Evolutionary conservation across 2,797 vertebrate genomes (phyloP), one percentile per base, ranked within the genome.

Genomic region (Mastacembelus armatus): DNA sequence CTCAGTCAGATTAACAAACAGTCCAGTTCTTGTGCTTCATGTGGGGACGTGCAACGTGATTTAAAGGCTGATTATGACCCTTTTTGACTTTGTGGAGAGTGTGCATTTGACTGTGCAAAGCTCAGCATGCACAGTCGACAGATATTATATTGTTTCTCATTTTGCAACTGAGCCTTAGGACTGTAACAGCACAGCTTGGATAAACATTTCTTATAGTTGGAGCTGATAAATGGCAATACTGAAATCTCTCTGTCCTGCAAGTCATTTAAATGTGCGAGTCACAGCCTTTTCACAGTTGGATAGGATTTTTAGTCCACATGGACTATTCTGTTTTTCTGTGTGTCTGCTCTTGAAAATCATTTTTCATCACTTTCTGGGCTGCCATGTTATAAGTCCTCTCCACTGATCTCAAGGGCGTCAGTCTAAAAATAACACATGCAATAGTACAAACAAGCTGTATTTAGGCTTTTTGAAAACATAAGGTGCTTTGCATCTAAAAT

Each of bases 51-150:
- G 11, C 52, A 3, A 48, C 52, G 21, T 59, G 66, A 80, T 77
- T 80, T 42, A 56, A 50, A 74, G 51, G 29, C 77, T 56, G 52
- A 78, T 66, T 10, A 8, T 27, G 63, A 78, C 59, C 63, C 50
- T 60, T 44, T 69, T 42, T n/a, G 57, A 64, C 32, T 56, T 40
- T 22, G 4, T 24, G 27, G 38, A 42, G 27, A 48, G 51, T 12
- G 24, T 43, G 59, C n/a, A n/a, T n/a, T n/a, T 29, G 39, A 30
- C 39, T 56, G 49, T 21, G 50, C 60, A 44, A 30, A 59, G 16
- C 36, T 39, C 64, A 3, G 51, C 65, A 36, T 33, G 47, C 62
- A 49, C n/a, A n/a, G n/a, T n/a, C n/a, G n/a, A n/a, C n/a, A n/a
- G 43, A 65, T 33, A 30, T 22, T 30, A 66, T 45, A 33, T 14